Conservation (phyloP, 2,888 invertebrate species). For the Aspidiotus destructor region DNA sequence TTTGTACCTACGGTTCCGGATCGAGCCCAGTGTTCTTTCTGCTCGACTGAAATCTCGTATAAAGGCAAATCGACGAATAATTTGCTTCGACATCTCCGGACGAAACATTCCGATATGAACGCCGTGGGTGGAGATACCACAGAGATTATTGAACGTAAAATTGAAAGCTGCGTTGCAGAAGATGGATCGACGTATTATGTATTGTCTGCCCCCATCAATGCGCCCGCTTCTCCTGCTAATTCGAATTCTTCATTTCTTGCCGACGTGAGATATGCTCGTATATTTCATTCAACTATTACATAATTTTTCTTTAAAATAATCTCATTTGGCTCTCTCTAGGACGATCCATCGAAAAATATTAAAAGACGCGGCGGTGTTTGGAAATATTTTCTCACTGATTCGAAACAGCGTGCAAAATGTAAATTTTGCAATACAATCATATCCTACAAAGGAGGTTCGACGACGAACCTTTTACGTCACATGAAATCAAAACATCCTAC, state of each 20-base stretch:
- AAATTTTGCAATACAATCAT: slow-evolving; percentile 23
- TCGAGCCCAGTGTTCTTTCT: slow-evolving; percentile 27
- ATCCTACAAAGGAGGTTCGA: slow-evolving; percentile 25
- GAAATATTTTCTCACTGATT: slow-evolving; percentile 20
- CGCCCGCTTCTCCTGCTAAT: neutral
- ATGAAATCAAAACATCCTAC: slow-evolving; percentile 24
- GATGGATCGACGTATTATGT: slow-evolving; percentile 29
- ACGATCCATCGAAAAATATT: neutral
- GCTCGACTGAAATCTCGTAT: slow-evolving; percentile 22
- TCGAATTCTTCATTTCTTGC: slow-evolving; percentile 11
- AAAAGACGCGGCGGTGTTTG: slow-evolving; percentile 25
- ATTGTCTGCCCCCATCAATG: slow-evolving; percentile 10
- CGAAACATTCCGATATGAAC: slow-evolving; percentile 18
- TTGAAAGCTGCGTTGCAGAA: slow-evolving; percentile 18
- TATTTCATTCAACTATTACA: neutral
- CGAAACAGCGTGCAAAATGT: slow-evolving; percentile 19
- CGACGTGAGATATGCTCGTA: neutral
- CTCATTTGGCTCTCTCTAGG: neutral
- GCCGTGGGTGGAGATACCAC: neutral
- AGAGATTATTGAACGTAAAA: slow-evolving; percentile 10
- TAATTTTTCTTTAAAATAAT: neutral
- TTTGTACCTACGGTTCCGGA: slow-evolving; percentile 23
- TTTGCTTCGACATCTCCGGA: slow-evolving; percentile 24
- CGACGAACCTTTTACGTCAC: slow-evolving; percentile 20
- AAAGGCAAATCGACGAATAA: slow-evolving; percentile 32